phyloP scores from a whole-genome alignment of 35 echinoderm and acorn worm genomes.

The Ophioderma brevispina region DNA sequence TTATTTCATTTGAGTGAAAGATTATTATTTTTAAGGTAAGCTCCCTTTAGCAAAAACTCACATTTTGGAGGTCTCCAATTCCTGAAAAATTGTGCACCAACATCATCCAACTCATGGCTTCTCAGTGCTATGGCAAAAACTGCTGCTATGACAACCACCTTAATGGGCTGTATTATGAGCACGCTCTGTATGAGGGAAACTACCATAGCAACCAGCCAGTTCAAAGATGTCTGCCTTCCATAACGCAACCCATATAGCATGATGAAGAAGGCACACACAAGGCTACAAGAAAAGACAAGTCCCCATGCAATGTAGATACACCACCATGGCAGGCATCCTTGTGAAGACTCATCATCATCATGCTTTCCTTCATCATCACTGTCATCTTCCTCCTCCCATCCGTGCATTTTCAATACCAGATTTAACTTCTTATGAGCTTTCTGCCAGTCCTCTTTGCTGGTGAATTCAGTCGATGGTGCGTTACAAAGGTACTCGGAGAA shows the following conservation, averaged over 20 bases:
- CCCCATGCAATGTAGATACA: conserved; percentile 80
- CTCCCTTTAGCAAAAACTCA: too few species aligned
- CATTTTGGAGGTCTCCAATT: conserved; percentile 14
- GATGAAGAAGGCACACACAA: conserved; percentile 73
- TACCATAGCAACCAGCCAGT: conserved; percentile 91
- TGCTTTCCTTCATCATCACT: conserved; percentile 19
- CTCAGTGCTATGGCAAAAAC: conserved; percentile 71
- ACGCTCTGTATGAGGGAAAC: conserved; percentile 77
- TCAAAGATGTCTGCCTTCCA: conserved; percentile 76
- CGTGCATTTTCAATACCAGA: conserved; percentile 52
- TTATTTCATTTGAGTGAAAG: too few species aligned
- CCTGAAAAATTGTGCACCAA: conserved; percentile 63
- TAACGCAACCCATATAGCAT: conserved; percentile 92
- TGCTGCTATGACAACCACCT: conserved; percentile 81
- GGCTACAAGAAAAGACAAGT: conserved; percentile 31
- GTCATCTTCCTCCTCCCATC: conserved; percentile 49
- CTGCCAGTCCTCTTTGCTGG: conserved; percentile 3
- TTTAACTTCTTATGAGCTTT: conserved; percentile 58
- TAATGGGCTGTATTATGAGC: conserved; percentile 76
- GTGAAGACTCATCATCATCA: neutral
- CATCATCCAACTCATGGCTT: conserved; percentile 66
- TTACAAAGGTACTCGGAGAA: conserved; percentile 37
- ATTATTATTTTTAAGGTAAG: too few species aligned
- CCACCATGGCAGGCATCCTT: conserved; percentile 86
- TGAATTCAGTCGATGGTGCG: conserved; percentile 6